Evolutionary conservation across 53 echinoderm and acorn worm species (phyloP), one percentile per base, ranked within the genome.

Genomic region (Stichopus horrens): DNA sequence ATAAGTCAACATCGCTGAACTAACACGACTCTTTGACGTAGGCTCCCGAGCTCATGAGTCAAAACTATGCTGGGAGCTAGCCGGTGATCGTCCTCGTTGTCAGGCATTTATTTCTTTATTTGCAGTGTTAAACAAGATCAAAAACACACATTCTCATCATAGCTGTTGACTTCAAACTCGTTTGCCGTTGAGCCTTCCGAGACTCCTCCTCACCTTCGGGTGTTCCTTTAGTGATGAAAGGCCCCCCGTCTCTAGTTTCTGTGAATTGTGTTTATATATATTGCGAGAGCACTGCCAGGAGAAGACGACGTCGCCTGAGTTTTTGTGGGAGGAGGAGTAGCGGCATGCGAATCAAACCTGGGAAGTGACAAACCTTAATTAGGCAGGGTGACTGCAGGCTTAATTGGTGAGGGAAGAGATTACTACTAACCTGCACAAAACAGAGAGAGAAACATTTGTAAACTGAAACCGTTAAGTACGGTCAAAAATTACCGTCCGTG

Each of bases 291-390:
- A 9, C 0, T 10, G 63, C 63, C 63, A 16, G 37, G 37, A 37
- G 37, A 37, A 37, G 37, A 37, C 37, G 2, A 37, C 37, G 37
- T 37, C 37, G 63, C 63, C 16, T 5, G 11, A 63, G 63, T 3
- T 63, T 20, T 71, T 7, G 71, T 71, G 71, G 71, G 8, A 71
- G 71, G 7, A 7, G 71, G 71, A 71, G 37, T 37, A n/a, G 19
- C 18, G 71, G 71, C 19, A 71, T 71, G 71, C 19, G 71, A 18
- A 71, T 71, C 6, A 71, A 11, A 71, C 14, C n/a, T 71, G 56
- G 23, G 81, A 81, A 58, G 81, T 81, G 81, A 58, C 81, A 56
- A 81, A 81, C 20, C 81, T 81, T 81, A 81, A 81, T 81, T 81
- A 81, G 81, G 81, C 57, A 81, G 58, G 81, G 81, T 81, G 81